Evolutionary conservation across 1,140 invertebrate genomes (phyloP).

Genomic region (Diuraphis noxia): DNA sequence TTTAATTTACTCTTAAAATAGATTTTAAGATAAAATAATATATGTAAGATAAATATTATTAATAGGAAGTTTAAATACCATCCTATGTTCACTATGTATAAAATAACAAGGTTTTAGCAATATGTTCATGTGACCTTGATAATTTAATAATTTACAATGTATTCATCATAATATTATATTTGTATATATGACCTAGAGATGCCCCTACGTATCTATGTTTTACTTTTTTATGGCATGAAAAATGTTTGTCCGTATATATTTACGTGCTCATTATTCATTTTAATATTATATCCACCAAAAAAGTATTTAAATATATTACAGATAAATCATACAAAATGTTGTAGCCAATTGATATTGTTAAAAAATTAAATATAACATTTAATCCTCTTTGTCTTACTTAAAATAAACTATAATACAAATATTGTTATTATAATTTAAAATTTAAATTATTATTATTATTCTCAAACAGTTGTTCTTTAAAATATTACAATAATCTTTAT

Average conservation of each 20-base stretch:
- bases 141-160: slow-evolving; percentile 27
- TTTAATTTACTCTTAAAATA: background rate
- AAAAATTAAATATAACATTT: background rate
- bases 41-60: background rate
- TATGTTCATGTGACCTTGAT: slow-evolving; percentile 6
- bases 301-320: background rate
- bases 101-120: slow-evolving; percentile 10
- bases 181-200: slow-evolving; percentile 40
- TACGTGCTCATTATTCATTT: background rate
- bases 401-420: background rate
- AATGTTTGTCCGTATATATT: background rate
- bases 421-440: too few relatives aligned
- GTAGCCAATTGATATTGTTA: background rate
- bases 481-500: background rate
- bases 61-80: slow-evolving; percentile 30
- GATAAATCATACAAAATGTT: background rate
- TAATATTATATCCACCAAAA: background rate
- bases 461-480: background rate
- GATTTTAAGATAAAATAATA: too few relatives aligned
- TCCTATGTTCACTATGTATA: background rate
- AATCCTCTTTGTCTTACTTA: background rate
- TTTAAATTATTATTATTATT: too few relatives aligned
- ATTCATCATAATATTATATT: background rate
- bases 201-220: slow-evolving; percentile 17
- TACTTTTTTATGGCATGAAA: background rate